Base-by-base conservation (phyloP, 2,797 vertebrate genomes). In the Vireo griseus region DNA sequence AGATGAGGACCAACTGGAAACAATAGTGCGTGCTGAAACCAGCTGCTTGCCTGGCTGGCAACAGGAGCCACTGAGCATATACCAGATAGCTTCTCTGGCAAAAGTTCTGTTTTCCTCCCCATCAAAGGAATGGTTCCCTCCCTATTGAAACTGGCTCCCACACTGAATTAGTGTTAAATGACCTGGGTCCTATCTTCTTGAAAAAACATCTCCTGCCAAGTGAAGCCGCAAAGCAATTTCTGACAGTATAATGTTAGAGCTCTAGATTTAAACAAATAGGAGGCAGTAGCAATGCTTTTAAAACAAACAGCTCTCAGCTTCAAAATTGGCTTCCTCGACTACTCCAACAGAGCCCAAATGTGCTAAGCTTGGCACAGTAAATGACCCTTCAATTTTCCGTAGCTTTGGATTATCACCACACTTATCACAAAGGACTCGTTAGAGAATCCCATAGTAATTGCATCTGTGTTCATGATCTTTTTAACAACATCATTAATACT, bases 1-100 rank as follows among this genome's bases (percentile, higher is more conserved):
- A 95, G 92, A 94, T 88, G 92, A 97, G 83, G 76, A 92, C 91
- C 95, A 96, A 96, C 87, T 94, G 95, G 95, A 97, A 96, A 96
- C 92, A 96, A 94, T 75, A 94, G 85, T 51, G 92, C 79, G 14
- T 96, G 95, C 78, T 94, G 95, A 97, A 95, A 96, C 87, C 95
- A 97, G 92, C 82, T 96, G 95, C 95, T 94, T 91, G 73, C 87
- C 89, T 95, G 79, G 76, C 88, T 94, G 92, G 90, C 94, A 88
- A 35, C 0, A 2, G 31, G 48, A 94, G 57, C 62, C 16, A 44
- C 57, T 78, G 52, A 84, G 44, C 29, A 81, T 35, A 73, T 35
- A 57, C 52, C 78, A 61, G 85, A 92, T 22, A 86, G 82, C 35
- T 94, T 76, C 82, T 67, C 87, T 95, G 91, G 63, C 86, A 96